Evolutionary conservation across 2,888 invertebrate genomes (phyloP), one percentile per base, ranked within the genome.

Genomic region (Prenolepis imparis): DNA sequence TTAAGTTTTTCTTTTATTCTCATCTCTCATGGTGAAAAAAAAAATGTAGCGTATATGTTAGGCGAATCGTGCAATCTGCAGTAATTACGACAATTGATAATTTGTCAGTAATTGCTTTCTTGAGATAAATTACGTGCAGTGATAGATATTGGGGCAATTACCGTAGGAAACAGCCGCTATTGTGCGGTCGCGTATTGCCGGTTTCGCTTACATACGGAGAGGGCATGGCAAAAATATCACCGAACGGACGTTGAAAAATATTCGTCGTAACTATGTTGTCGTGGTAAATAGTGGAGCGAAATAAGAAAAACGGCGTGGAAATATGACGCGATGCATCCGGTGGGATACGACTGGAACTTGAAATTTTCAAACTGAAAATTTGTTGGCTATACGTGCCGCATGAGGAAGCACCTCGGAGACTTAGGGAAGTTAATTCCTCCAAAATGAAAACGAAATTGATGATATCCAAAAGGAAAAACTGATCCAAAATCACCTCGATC

Each of bases 221-320:
- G 36, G 59, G 32, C n/a, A 44, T 80, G 59, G 44, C 59, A 44
- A 80, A 80, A 80, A 80, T 80, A 80, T 80, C 18, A 61, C 72
- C 72, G 28, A 5, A 15, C 18, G 44, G 78, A 80, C 78, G 78
- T 80, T 80, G 78, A 80, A 48, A 80, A 72, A 80, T 80, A 72
- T 18, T 44, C 21, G 68, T 70, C 70, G 78, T 80, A 80, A 80
- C 78, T 72, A 80, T 59, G 72, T 80, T 72, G 78, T 80, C 78
- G 72, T 72, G 78, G 78, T 80, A 80, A 80, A 80, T 80, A 80
- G 78, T 59, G 48, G 32, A n/a, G 36, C 36, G 72, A 70, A 59
- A 80, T 78, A 80, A 77, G 77, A 77, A 80, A 80, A 80, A 80
- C 59, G 72, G 72, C 78, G 78, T 72, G 70, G 41, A 80, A 80